Conservation (phyloP, 2,113 vertebrate species). For the Neomonachus schauinslandi region DNA sequence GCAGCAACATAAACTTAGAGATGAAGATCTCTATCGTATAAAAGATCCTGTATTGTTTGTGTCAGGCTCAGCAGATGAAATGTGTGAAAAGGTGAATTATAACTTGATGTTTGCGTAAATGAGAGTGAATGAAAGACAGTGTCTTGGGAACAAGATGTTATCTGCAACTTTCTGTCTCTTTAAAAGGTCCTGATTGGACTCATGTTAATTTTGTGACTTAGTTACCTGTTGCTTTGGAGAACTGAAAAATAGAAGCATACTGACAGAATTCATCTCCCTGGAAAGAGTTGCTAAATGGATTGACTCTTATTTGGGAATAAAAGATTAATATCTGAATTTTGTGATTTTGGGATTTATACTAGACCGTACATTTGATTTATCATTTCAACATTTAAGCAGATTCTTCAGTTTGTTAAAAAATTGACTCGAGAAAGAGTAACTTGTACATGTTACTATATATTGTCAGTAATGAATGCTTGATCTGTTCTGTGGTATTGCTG, state of each 20-base stretch:
- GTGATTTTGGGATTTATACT: background rate
- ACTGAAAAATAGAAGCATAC: background rate
- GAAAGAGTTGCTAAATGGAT: slow-evolving; percentile 19
- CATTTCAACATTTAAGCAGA: background rate
- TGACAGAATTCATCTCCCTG: slow-evolving; percentile 14
- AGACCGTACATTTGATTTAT: background rate
- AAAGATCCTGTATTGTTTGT: slow-evolving; percentile 92
- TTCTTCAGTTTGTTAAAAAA: slow-evolving; percentile 5
- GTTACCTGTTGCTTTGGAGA: background rate
- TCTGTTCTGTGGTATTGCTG: background rate
- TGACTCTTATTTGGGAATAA: slow-evolving; percentile 35
- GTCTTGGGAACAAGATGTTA: background rate
- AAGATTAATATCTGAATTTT: slow-evolving; percentile 12
- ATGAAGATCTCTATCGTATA: slow-evolving; percentile 90
- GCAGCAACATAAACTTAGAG: slow-evolving; percentile 89
- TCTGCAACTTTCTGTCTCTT: background rate
- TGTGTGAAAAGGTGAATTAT: slow-evolving; percentile 93
- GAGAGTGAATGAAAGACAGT: background rate
- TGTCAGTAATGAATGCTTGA: background rate
- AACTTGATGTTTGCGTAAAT: slow-evolving; percentile 3
- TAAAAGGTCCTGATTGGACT: slow-evolving; percentile 22
- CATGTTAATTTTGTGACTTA: background rate
- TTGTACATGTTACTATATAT: background rate
- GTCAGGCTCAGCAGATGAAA: slow-evolving; percentile 93
- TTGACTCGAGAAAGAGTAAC: background rate